These are phyloP conservation scores for Diarsia rubi DNA, from an alignment of 2,888 invertebrate species.

Conservation along the genomic window DNA sequence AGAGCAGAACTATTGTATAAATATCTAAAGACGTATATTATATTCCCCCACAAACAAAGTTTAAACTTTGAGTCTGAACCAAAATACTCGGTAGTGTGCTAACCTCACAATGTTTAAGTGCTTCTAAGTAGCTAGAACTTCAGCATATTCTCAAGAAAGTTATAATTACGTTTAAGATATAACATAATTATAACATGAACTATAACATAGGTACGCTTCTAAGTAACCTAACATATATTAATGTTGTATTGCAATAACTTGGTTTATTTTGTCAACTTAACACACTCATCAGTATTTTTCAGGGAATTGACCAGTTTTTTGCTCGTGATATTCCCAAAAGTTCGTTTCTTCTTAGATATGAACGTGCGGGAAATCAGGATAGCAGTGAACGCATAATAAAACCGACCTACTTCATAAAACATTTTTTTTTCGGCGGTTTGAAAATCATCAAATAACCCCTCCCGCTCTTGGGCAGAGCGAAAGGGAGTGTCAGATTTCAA, in stretches of 20 bases:
- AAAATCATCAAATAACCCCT: no score
- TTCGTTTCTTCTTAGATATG: background rate
- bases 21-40: background rate
- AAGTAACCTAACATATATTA: background rate
- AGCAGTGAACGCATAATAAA: constrained; percentile 9
- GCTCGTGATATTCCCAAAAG: background rate
- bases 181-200: no score
- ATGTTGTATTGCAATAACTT: constrained; percentile 1
- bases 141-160: constrained; percentile 18
- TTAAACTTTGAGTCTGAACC: constrained; percentile 12
- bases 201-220: background rate
- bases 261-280: background rate
- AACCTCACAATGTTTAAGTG: background rate
- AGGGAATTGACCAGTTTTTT: background rate
- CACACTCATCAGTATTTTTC: constrained; percentile 2
- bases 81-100: constrained; percentile 20
- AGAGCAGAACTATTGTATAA: background rate
- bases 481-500: no score
- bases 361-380: constrained; percentile 36
- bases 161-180: no score
- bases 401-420: background rate
- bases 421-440: no score
- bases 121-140: constrained; percentile 16
- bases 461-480: no score
- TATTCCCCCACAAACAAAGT: background rate